phyloP scores from a whole-genome alignment of 1,140 invertebrate species.

The Thrips palmi region DNA sequence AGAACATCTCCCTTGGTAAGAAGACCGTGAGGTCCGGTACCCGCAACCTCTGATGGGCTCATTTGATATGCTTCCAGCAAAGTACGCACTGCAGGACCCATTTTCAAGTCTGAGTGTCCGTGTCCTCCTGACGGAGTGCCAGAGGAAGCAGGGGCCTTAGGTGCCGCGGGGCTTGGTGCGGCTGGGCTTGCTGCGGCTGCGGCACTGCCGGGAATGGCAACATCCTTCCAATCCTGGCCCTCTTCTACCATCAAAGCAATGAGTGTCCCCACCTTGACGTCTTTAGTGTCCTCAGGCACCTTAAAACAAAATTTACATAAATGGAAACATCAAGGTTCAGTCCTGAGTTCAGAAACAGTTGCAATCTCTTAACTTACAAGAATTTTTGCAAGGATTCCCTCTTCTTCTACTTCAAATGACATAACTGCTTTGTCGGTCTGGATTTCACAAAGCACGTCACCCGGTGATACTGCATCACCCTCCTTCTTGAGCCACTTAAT shows the following conservation, averaged over 20 bases:
- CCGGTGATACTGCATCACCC: slow-evolving; percentile 56
- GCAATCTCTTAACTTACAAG: slow-evolving; percentile 30
- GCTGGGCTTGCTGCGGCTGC: slow-evolving; percentile 21
- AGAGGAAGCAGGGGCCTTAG: slow-evolving; percentile 22
- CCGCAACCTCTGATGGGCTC: slow-evolving; percentile 26
- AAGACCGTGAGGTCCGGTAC: slow-evolving; percentile 35
- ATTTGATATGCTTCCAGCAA: slow-evolving; percentile 40
- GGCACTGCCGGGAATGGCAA: slow-evolving; percentile 56
- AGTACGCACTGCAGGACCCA: slow-evolving; percentile 39
- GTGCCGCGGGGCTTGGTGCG: slow-evolving; percentile 14
- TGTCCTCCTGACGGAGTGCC: slow-evolving; percentile 10
- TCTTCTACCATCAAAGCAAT: slow-evolving; percentile 78
- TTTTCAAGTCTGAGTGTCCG: slow-evolving; percentile 8
- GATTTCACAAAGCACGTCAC: slow-evolving; percentile 93
- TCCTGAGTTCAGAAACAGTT: no score
- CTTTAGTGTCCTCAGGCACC: slow-evolving; percentile 56
- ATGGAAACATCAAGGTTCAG: no score
- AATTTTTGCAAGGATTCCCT: slow-evolving; percentile 94
- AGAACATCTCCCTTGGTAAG: slow-evolving; percentile 47
- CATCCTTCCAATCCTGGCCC: slow-evolving; percentile 49
- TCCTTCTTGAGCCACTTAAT: slow-evolving; percentile 97
- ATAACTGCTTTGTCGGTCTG: slow-evolving; percentile 99
- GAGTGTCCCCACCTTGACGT: slow-evolving; percentile 66
- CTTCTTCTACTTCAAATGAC: slow-evolving; percentile 98
- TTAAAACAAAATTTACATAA: slow-evolving; percentile 10